Base-by-base conservation (phyloP, 2,888 invertebrate genomes). In the Epirrita christyi region DNA sequence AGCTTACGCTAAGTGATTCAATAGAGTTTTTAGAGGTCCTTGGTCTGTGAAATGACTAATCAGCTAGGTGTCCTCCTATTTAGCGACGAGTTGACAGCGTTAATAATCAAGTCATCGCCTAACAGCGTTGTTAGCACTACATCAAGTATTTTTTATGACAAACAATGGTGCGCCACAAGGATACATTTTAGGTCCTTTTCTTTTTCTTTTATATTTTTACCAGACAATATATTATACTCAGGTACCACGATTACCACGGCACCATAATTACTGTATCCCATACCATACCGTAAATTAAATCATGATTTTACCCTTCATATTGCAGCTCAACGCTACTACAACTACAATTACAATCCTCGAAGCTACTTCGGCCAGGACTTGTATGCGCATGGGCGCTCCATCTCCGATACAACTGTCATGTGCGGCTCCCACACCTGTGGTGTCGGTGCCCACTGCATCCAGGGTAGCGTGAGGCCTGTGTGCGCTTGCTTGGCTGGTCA, bases 401-500 rank as follows among this genome's bases (percentile, higher is more conserved):
- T 92, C 63, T 91, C 91, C 37, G 91, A 91, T 70, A 86, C 87
- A 55, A 67, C 76, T 46, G 91, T 88, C 59, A 91, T 91, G 0
- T 94, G 94, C 68, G 93, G 93, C 0, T 92, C 93, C 0, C 92
- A 86, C 73, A 95, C 95, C 0, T 95, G 95, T 69, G 95, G 95
- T 2, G 92, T 93, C 6, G 95, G 95, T 41, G 95, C 95, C 1
- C 93, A 95, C 61, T 95, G 95, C 73, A 94, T 93, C 61, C 85
- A 92, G 60, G 87, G 93, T 64, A 95, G 94, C 64, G 96, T 95
- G 63, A 92, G 96, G 50, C 96, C 96, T 0, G 96, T 96, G 6
- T 97, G 97, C 76, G 96, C 96, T 21, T 97, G 96, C 71, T 91
- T 96, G 64, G 94, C 96, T 8, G 95, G 96, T 0, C 94, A 96